Percentiles rank a stretch among this genome's conserved stretches.
Evolutionary conservation across 2,113 vertebrate genomes (phyloP).

Genomic region (Martes martes): DNA sequence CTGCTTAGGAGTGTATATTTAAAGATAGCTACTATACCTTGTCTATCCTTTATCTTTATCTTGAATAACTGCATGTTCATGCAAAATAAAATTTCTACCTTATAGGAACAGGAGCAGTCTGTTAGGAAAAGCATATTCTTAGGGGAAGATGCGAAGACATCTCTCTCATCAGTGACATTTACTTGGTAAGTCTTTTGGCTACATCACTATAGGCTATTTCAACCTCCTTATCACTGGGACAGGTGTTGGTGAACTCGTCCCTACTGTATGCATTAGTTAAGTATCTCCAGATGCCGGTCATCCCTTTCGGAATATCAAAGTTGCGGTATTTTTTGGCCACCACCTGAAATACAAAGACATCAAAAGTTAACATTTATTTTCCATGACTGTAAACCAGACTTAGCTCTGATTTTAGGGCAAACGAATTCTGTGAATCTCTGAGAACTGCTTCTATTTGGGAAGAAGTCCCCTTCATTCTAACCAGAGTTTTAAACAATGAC

Average conservation of each 20-base stretch:
- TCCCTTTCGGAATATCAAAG: slow-evolving; percentile 95
- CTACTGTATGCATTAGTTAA: slow-evolving; percentile 93
- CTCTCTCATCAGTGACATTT: slow-evolving; percentile 72
- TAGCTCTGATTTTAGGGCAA: neutral
- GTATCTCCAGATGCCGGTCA: slow-evolving; percentile 96
- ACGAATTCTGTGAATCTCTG: neutral
- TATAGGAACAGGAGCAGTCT: slow-evolving; percentile 81
- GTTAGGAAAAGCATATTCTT: slow-evolving; percentile 73
- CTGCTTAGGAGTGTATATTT: slow-evolving; percentile 68
- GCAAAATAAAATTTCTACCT: slow-evolving; percentile 80
- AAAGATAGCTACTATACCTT: slow-evolving; percentile 79
- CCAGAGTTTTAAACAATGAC: neutral
- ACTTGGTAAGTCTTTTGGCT: slow-evolving; percentile 98
- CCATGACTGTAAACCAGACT: neutral
- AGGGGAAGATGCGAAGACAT: slow-evolving; percentile 30
- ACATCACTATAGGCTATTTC: slow-evolving; percentile 98
- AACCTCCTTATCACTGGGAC: slow-evolving; percentile 96
- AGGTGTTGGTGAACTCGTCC: slow-evolving; percentile 99
- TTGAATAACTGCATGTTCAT: slow-evolving; percentile 81
- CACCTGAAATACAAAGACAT: slow-evolving; percentile 85
- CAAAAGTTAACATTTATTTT: neutral
- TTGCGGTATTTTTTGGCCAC: slow-evolving; percentile 97
- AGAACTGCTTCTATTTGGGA: neutral
- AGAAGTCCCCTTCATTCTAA: neutral
- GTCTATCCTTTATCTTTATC: slow-evolving; percentile 77